Evolutionary conservation across 2,113 vertebrate species (phyloP), one percentile per base, ranked within the genome.

Genomic region (Hyperopisus bebe): DNA sequence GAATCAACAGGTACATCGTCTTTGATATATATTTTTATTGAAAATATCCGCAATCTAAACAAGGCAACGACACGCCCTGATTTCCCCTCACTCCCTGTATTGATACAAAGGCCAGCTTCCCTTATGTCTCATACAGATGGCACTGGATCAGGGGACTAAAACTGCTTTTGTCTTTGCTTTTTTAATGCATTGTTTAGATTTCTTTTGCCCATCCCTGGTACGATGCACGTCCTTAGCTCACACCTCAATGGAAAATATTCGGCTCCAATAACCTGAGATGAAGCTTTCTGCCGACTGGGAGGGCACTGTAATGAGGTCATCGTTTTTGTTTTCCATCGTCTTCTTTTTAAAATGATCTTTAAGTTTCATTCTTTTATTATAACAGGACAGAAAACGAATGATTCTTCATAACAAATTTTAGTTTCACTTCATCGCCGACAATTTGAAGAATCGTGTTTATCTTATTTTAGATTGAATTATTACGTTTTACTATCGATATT

Each of bases 151-250:
- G 93, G 93, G 90, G 93, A 92, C 94, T 94, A 9, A 93, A 93
- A 90, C 92, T 94, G 94, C 48, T 35, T 92, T 92, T 95, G 93
- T 95, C 94, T 92, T 94, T 92, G 93, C 94, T 89, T 93, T 93
- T 90, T 87, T 91, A 94, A 92, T 95, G 91, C 93, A 94, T 95
- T 95, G 95, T 95, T 94, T 92, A 94, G 83, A 90, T 90, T 92
- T 94, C 90, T 92, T 94, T 92, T 89, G 91, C 66, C 93, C 92
- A 90, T 90, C 92, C 91, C 93, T 93, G 93, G 94, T 94, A 94
- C 62, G 62, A 70, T 70, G 62, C 35, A 39, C 66, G 66, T 35
- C n/a, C n/a, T 35, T 62, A n/a, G 55, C 55, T 62, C 55, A 62
- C 55, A 62, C 55, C 55, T 62, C 55, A n/a, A 35, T 74, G 66